These are phyloP conservation scores for Carlito syrichta DNA, from an alignment of 2,113 vertebrate species.

Conservation along the genomic window DNA sequence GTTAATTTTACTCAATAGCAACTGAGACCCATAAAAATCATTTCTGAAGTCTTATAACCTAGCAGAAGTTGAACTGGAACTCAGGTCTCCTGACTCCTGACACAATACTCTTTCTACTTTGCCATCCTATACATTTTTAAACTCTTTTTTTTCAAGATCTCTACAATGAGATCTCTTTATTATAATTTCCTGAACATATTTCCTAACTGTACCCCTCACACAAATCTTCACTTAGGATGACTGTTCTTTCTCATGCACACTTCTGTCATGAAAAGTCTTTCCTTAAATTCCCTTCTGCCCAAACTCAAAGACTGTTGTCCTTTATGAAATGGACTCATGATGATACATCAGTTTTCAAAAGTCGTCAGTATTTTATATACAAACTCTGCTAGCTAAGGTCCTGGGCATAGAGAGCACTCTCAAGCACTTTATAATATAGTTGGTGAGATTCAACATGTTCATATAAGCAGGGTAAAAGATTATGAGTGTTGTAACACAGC, in stretches of 20 bases:
- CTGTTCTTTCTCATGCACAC: background rate
- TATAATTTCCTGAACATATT: background rate
- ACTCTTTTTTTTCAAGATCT: background rate
- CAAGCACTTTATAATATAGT: background rate
- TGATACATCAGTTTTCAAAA: background rate
- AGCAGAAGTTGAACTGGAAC: background rate
- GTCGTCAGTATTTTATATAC: background rate
- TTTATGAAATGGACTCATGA: background rate
- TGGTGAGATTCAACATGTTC: background rate
- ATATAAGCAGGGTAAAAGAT: background rate
- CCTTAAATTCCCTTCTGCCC: background rate
- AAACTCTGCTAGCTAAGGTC: background rate
- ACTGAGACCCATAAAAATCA: background rate
- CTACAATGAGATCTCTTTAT: background rate
- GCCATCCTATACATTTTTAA: background rate
- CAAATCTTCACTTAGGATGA: background rate
- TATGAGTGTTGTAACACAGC: background rate
- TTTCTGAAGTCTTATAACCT: background rate
- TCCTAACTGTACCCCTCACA: background rate
- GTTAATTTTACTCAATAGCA: constrained; percentile 15
- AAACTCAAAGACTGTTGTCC: background rate
- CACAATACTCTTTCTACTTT: background rate
- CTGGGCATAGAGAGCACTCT: background rate
- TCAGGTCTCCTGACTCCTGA: background rate
- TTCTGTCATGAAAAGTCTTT: background rate